These are phyloP conservation scores for Catocala nupta DNA, from an alignment of 2,888 invertebrate species.

Conservation along the genomic window DNA sequence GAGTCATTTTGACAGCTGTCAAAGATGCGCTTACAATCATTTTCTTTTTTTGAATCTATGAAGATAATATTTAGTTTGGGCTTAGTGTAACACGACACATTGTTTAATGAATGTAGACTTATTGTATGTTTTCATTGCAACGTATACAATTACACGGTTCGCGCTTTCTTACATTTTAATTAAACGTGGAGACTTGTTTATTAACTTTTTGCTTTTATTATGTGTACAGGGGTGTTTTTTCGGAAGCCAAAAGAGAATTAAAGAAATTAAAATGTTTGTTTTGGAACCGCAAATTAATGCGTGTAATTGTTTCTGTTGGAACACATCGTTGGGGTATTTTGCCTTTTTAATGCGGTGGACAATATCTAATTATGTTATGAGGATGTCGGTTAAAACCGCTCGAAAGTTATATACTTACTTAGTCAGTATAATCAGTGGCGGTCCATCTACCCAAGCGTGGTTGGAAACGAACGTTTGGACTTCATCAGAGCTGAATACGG, in stretches of 20 bases:
- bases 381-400: too few species aligned
- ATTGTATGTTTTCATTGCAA: conserved; percentile 51
- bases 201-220: conserved; percentile 63
- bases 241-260: conserved; percentile 25
- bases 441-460: too few species aligned
- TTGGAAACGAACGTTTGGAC: too few species aligned
- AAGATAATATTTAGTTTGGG: conserved; percentile 4
- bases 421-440: too few species aligned
- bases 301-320: conserved; percentile 6
- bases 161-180: conserved; percentile 73
- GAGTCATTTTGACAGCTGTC: too few species aligned
- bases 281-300: conserved; percentile 1
- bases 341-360: too few species aligned
- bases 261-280: conserved; percentile 18
- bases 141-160: conserved; percentile 64
- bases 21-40: too few species aligned
- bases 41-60: too few species aligned
- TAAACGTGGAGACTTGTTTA: conserved; percentile 67
- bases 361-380: too few species aligned
- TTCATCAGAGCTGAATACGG: too few species aligned
- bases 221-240: conserved; percentile 32
- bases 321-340: neutral
- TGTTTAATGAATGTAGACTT: conserved; percentile 6
- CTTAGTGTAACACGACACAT: conserved; percentile 15
- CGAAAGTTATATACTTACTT: too few species aligned